Evolutionary conservation across 1,140 invertebrate species (phyloP), one percentile per base, ranked within the genome.

Genomic region (Rhyzopertha dominica): DNA sequence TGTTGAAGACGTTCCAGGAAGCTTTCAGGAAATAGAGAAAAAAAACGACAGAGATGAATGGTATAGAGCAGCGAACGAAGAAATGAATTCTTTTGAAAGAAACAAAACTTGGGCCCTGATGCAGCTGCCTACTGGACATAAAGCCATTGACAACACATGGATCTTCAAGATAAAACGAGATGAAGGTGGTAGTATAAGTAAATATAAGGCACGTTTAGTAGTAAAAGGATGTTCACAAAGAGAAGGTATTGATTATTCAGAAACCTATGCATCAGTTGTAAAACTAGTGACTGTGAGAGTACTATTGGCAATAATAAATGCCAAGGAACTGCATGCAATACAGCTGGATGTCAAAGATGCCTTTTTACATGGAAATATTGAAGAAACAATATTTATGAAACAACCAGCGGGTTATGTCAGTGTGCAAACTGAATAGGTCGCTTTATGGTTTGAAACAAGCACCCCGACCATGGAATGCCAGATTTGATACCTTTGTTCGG

Each of bases 401-500:
- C n/a, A n/a, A n/a, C n/a, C n/a, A n/a, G n/a, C n/a, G n/a, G n/a
- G n/a, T n/a, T n/a, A n/a, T n/a, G n/a, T n/a, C n/a, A 7, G 35
- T 46, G n/a, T 23, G 26, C 16, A n/a, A 53, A 20, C 19, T 50
- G 12, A 43, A 41, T n/a, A 56, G 58, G 29, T 40, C 63, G 3
- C 43, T 67, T 13, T 68, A 69, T 51, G 64, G 64, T 2, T 39
- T 69, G 3, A 63, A 66, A 32, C 62, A 65, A 38, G 53, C 61
- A 2, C 43, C 56, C 18, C 46, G 47, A 42, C 36, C 43, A 30
- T 63, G 58, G 62, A 58, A 62, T 47, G n/a, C 32, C 7, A 55
- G 49, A 43, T 26, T 63, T n/a, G 45, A 61, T 38, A 17, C n/a
- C n/a, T n/a, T n/a, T n/a, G n/a, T n/a, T n/a, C n/a, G n/a, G n/a